These are phyloP conservation scores for Echinarachnius parma DNA, from an alignment of 53 echinoderm and acorn worm species.

Conservation along the genomic window DNA sequence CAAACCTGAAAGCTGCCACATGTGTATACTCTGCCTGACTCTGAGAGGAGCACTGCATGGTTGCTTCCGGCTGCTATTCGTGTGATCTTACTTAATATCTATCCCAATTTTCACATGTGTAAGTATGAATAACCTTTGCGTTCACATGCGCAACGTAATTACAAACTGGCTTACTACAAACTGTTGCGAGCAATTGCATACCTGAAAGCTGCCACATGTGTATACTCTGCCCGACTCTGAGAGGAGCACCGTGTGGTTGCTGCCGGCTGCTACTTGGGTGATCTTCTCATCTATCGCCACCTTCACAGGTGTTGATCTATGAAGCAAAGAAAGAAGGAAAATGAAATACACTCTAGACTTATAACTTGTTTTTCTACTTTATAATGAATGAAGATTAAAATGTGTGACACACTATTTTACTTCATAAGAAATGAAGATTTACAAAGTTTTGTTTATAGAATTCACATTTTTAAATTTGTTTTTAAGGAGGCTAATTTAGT, in stretches of 20 bases:
- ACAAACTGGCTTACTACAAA: too few relatives aligned
- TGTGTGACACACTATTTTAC: too few relatives aligned
- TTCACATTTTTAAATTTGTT: too few relatives aligned
- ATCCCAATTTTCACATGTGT: constrained; percentile 60
- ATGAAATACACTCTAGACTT: too few relatives aligned
- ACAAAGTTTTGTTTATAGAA: too few relatives aligned
- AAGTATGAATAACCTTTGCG: too few relatives aligned
- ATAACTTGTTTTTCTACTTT: too few relatives aligned
- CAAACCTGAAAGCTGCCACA: constrained; percentile 91
- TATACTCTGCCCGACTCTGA: constrained; percentile 66
- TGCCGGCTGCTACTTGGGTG: constrained; percentile 81
- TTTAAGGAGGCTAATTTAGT: too few relatives aligned
- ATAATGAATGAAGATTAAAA: too few relatives aligned
- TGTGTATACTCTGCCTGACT: constrained; percentile 71
- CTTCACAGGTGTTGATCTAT: constrained; percentile 68
- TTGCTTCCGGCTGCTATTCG: constrained; percentile 91
- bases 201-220: constrained; percentile 90
- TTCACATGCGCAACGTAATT: too few relatives aligned
- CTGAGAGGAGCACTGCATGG: constrained; percentile 76
- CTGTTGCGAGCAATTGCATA: too few relatives aligned
- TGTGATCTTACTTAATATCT: constrained; percentile 51
- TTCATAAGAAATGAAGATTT: too few relatives aligned
- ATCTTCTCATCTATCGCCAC: constrained; percentile 61
- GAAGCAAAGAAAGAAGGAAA: neutral
- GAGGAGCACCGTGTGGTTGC: constrained; percentile 84